Conservation (phyloP, 2,113 vertebrate species). For the Polyodon spathula region DNA sequence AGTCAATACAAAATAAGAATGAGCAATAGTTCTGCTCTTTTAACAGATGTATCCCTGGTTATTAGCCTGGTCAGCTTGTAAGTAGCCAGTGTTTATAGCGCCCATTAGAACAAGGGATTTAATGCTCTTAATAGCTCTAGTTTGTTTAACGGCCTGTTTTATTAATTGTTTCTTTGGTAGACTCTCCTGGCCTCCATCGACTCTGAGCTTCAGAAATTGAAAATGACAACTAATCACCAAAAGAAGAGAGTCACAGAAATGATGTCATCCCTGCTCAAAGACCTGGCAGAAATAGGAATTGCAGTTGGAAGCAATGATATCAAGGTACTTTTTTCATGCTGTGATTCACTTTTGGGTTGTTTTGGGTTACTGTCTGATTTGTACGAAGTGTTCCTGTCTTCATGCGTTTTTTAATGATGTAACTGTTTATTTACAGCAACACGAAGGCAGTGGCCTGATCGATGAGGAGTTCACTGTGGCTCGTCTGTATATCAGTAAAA, state of each 20-base stretch:
- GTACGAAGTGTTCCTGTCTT: no score
- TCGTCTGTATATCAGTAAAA: conserved; percentile 91
- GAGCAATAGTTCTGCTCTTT: no score
- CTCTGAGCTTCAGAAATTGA: conserved; percentile 91
- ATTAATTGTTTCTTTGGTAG: conserved; percentile 46
- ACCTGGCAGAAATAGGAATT: conserved; percentile 89
- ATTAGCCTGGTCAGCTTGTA: no score
- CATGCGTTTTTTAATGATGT: no score
- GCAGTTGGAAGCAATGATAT: conserved; percentile 91
- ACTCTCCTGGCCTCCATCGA: conserved; percentile 82
- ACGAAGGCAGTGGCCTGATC: conserved; percentile 86
- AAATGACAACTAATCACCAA: conserved; percentile 97
- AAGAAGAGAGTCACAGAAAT: conserved; percentile 94
- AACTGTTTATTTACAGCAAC: conserved; percentile 60
- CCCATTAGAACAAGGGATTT: no score
- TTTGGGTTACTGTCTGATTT: no score
- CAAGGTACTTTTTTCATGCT: no score
- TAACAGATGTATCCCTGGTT: no score
- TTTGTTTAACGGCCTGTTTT: conserved; percentile 11
- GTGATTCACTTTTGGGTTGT: no score
- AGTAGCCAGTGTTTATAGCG: no score
- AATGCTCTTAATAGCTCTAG: neutral
- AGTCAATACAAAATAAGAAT: no score
- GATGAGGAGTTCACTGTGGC: conserved; percentile 94
- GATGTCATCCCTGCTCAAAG: conserved; percentile 94